Conservation (phyloP, 2,113 vertebrate genomes). For the Dryoscopus gambensis region DNA sequence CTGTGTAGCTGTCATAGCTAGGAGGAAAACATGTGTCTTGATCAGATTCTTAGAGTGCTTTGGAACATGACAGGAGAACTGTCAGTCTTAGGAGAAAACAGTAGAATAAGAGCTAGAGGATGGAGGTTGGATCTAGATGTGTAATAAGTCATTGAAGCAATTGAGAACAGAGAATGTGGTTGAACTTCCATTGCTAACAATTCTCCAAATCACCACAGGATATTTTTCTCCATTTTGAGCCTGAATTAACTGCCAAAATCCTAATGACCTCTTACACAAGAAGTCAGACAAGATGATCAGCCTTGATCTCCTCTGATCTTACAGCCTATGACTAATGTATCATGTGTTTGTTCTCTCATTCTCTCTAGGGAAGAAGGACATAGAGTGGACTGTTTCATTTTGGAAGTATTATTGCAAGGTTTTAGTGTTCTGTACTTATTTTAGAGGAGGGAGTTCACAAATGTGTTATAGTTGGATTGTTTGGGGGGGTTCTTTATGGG, state of each 20-base stretch:
- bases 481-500: background rate
- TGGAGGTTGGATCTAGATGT: background rate
- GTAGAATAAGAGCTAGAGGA: background rate
- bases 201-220: background rate
- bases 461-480: background rate
- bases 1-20: background rate
- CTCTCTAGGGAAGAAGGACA: background rate
- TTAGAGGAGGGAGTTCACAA: background rate
- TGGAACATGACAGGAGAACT: background rate
- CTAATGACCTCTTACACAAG: slow-evolving; percentile 8
- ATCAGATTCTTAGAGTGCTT: background rate
- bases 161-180: background rate
- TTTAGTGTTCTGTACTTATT: background rate
- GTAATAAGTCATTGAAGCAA: background rate
- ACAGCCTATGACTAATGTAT: slow-evolving; percentile 27
- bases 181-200: background rate
- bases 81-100: background rate
- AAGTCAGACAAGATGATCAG: background rate
- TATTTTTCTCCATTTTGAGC: background rate
- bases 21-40: background rate
- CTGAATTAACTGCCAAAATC: slow-evolving; percentile 2
- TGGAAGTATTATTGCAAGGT: background rate
- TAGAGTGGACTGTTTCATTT: slow-evolving; percentile 6
- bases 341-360: slow-evolving; percentile 44
- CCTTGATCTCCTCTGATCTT: slow-evolving; percentile 7